A percentile compares a stretch with the other conserved stretches of the same genome.
These are phyloP conservation scores for Stenotaenia linearis DNA, from an alignment of 2,888 invertebrate genomes.

Conservation along the genomic window DNA sequence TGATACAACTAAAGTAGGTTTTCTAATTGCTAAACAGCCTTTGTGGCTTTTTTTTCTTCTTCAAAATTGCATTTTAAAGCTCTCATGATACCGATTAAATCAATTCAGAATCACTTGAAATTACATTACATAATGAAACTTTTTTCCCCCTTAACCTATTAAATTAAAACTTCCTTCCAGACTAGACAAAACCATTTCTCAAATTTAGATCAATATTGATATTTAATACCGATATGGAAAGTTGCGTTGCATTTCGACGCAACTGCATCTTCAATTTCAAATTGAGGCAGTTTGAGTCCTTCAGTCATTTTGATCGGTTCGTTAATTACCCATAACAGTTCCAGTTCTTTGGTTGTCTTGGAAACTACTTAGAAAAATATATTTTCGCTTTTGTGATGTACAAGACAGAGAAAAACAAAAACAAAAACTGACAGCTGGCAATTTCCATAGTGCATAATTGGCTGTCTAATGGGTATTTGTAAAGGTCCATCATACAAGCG, in stretches of 20 bases:
- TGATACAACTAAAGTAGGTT: no score
- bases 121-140: no score
- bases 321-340: slow-evolving; percentile 42
- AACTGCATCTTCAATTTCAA: slow-evolving; percentile 47
- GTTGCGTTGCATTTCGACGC: slow-evolving; percentile 50
- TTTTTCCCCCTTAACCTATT: no score
- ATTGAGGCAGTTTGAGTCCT: slow-evolving; percentile 50
- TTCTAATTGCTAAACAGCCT: not conserved
- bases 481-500: slow-evolving; percentile 56
- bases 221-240: slow-evolving; percentile 51
- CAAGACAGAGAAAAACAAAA: not conserved
- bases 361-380: slow-evolving; percentile 46
- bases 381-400: not conserved
- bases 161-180: no score
- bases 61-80: not conserved
- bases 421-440: slow-evolving; percentile 52
- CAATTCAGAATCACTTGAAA: not conserved
- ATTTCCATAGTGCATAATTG: slow-evolving; percentile 55
- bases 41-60: not conserved
- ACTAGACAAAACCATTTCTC: no score
- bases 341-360: slow-evolving; percentile 45
- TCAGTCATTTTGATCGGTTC: slow-evolving; percentile 49
- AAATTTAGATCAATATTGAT: no score
- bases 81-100: not conserved
- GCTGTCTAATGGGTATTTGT: slow-evolving; percentile 53